Evolutionary conservation across 2,888 invertebrate genomes (phyloP).

Genomic region (Mycogona germanica): DNA sequence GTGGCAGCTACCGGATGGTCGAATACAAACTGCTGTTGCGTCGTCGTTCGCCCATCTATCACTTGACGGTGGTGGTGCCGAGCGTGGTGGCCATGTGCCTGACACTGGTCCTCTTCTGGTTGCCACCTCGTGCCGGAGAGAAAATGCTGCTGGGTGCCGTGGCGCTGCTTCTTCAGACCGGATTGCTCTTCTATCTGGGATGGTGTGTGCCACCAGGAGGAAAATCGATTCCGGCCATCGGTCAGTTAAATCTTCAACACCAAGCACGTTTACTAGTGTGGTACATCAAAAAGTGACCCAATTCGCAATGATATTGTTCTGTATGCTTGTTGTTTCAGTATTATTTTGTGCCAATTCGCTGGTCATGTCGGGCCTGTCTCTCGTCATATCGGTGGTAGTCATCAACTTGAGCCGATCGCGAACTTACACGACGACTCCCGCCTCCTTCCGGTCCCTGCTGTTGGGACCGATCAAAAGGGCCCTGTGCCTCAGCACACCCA

Average conservation of each 20-base stretch:
- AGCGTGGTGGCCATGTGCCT: constrained; percentile 43
- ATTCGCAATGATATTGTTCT: neutral
- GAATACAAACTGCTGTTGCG: constrained; percentile 11
- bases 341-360: constrained; percentile 43
- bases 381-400: constrained; percentile 42
- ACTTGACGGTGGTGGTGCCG: constrained; percentile 13
- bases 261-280: neutral
- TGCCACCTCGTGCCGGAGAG: constrained; percentile 52
- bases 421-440: constrained; percentile 38
- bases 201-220: constrained; percentile 45
- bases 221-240: constrained; percentile 43
- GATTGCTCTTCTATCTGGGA: constrained; percentile 50
- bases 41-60: constrained; percentile 14
- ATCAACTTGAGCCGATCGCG: constrained; percentile 40
- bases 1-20: neutral
- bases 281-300: neutral
- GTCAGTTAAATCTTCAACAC: constrained; percentile 33
- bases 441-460: constrained; percentile 34
- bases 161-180: constrained; percentile 45
- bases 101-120: constrained; percentile 48
- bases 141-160: constrained; percentile 46
- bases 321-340: constrained; percentile 36
- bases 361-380: constrained; percentile 41
- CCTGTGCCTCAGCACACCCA: neutral
- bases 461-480: constrained; percentile 1